Evolutionary conservation across 2,888 invertebrate species (phyloP).

Genomic region (Caenorhabditis sp.): DNA sequence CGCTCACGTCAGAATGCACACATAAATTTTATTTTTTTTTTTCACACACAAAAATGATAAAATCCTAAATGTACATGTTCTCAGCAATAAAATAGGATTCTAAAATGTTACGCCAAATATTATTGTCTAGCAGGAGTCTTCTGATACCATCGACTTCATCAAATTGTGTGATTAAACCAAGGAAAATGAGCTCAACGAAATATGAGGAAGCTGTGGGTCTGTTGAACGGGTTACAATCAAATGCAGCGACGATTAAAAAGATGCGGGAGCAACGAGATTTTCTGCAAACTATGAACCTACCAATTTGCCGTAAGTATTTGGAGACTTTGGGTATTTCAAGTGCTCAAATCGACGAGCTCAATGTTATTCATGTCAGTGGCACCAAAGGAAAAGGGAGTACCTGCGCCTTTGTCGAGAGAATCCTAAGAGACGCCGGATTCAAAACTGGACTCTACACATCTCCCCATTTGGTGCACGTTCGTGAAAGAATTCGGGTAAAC

Average conservation of each 20-base stretch:
- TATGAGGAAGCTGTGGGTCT: conserved; percentile 55
- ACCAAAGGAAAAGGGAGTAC: conserved; percentile 97
- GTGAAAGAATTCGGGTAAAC: conserved; percentile 89
- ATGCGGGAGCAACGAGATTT: conserved; percentile 58
- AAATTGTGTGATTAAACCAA: conserved; percentile 27
- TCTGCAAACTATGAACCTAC: conserved; percentile 44
- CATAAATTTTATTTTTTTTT: neutral
- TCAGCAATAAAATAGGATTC: neutral
- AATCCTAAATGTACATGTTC: neutral
- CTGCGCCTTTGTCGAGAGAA: conserved; percentile 89
- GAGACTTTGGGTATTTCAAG: conserved; percentile 40
- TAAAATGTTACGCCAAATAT: conserved; percentile 27
- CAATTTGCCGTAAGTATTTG: conserved; percentile 42
- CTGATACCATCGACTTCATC: conserved; percentile 22
- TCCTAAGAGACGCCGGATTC: conserved; percentile 83
- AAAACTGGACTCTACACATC: conserved; percentile 89
- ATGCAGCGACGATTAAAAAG: conserved; percentile 61
- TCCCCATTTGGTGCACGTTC: conserved; percentile 89
- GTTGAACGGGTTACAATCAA: conserved; percentile 67
- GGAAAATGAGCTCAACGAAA: conserved; percentile 25
- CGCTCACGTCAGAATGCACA: conserved; percentile 27
- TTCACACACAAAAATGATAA: neutral
- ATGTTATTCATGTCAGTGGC: conserved; percentile 92
- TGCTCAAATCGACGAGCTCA: conserved; percentile 70
- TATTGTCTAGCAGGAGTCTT: conserved; percentile 29